These are phyloP conservation scores for Halcyon leucocephala DNA, from an alignment of 2,797 vertebrate species.

Conservation along the genomic window DNA sequence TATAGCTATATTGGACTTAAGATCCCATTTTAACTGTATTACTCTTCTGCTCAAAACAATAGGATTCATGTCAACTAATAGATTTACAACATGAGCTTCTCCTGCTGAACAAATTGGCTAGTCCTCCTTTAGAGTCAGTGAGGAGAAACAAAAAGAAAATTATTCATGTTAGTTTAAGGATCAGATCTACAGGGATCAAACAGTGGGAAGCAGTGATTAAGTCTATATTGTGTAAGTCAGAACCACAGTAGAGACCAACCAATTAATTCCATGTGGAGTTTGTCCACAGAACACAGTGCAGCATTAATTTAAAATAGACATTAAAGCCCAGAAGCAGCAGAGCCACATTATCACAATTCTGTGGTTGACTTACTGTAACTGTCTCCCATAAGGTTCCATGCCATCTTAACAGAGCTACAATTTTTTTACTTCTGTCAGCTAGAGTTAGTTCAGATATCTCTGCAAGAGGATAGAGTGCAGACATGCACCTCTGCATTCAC, in stretches of 20 bases:
- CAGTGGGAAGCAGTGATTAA: neutral
- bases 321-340: neutral
- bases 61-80: neutral
- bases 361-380: neutral
- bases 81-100: neutral
- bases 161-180: neutral
- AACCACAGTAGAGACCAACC: neutral
- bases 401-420: neutral
- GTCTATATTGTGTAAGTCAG: neutral
- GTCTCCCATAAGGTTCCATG: neutral
- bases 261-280: neutral
- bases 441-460: neutral
- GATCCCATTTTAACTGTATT: neutral
- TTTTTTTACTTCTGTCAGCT: neutral
- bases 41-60: neutral
- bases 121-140: neutral
- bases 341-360: neutral
- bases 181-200: neutral
- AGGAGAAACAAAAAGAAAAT: neutral
- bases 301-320: neutral
- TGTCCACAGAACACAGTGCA: neutral
- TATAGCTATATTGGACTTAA: neutral
- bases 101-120: neutral
- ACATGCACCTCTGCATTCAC: neutral
- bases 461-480: neutral